Conservation (phyloP, 1,140 invertebrate species). For the Magallana gigas region DNA sequence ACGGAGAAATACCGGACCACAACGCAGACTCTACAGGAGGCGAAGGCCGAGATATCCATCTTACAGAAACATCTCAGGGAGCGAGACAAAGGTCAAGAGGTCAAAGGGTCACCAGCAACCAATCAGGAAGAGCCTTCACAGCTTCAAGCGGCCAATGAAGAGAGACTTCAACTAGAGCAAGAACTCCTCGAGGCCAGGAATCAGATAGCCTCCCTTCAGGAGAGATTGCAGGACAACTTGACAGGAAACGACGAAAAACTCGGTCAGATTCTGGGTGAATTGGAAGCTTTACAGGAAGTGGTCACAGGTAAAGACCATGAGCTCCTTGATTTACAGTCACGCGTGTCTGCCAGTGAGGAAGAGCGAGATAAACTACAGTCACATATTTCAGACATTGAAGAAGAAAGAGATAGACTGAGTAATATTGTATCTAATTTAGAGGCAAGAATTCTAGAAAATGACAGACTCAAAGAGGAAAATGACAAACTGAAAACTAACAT, state of each 20-base stretch:
- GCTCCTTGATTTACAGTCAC: not conserved
- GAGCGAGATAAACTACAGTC: conserved; percentile 8
- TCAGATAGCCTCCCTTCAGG: not conserved
- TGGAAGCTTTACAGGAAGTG: conserved; percentile 31
- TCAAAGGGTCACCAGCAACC: conserved; percentile 13
- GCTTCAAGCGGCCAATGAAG: not conserved
- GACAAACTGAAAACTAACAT: conserved; percentile 18
- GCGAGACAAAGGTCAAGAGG: not conserved
- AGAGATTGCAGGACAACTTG: not conserved
- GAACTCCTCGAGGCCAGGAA: not conserved
- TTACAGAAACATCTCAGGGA: conserved; percentile 64
- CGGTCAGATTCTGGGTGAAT: not conserved
- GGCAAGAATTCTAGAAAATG: not conserved
- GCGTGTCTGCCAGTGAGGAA: not conserved
- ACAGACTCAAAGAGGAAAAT: not conserved
- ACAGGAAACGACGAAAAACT: not conserved
- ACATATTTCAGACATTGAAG: not conserved
- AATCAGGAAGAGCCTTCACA: not conserved
- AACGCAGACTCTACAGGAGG: conserved; percentile 64
- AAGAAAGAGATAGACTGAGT: not conserved
- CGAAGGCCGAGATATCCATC: conserved; percentile 65
- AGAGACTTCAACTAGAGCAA: not conserved
- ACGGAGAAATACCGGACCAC: conserved; percentile 59
- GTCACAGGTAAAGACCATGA: not conserved
- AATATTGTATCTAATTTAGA: not conserved